phyloP scores from a whole-genome alignment of 2,888 invertebrate genomes.

The Caenorhabditis sp. region DNA sequence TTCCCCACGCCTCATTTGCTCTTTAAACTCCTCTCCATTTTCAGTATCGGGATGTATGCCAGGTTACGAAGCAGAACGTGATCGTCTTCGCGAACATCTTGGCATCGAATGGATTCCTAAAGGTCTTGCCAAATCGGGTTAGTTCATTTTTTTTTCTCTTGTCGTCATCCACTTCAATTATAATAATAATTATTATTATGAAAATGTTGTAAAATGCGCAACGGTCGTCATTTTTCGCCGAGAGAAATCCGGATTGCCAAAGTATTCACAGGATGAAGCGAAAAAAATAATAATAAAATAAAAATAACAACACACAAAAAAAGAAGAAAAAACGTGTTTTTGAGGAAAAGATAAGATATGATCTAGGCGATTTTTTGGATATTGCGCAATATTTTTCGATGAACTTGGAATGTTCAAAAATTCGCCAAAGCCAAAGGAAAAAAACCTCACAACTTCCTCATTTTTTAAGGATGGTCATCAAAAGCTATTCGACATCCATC shows the following conservation, averaged over 20 bases:
- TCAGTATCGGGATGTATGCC: slow-evolving; percentile 56
- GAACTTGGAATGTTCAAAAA: background rate
- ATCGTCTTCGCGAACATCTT: slow-evolving; percentile 65
- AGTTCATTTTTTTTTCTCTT: background rate
- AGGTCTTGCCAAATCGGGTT: slow-evolving; percentile 59
- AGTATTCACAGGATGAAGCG: background rate
- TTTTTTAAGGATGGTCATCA: slow-evolving; percentile 29
- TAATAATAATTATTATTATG: background rate
- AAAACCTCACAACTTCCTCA: no score
- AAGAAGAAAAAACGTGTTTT: background rate
- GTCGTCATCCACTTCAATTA: background rate
- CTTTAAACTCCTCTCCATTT: background rate
- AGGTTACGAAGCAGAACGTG: slow-evolving; percentile 68
- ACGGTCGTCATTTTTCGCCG: background rate
- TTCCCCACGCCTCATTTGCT: no score
- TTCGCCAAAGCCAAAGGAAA: no score
- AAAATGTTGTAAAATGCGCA: background rate
- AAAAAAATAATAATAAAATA: background rate
- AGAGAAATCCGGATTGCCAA: background rate
- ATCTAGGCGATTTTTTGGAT: background rate
- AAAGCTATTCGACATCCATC: slow-evolving; percentile 59
- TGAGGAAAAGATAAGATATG: background rate
- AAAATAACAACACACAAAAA: background rate
- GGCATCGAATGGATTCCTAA: slow-evolving; percentile 69
- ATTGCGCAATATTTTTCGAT: background rate